A percentile compares a stretch with the other conserved stretches of the same genome.
Conservation (phyloP, 2,113 vertebrate species). For the Pelodiscus sinensis region DNA sequence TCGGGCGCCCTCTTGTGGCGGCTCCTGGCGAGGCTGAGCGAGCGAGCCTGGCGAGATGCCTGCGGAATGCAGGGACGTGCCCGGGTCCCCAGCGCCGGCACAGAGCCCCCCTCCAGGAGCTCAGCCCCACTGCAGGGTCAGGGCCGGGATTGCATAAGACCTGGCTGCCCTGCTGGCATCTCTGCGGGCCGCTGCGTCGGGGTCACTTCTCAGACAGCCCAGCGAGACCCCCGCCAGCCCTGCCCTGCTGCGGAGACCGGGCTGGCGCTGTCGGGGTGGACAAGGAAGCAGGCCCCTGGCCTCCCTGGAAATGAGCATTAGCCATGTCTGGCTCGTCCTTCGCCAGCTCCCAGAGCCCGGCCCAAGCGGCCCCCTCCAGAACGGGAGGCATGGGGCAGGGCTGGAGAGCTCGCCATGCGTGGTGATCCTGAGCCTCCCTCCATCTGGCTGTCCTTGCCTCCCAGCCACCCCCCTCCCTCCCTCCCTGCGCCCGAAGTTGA, state of each 20-base stretch:
- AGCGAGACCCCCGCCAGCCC: neutral
- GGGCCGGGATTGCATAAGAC: neutral
- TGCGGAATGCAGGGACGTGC: neutral
- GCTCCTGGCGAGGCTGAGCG: neutral
- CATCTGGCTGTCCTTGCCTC: neutral
- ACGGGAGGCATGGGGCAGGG: neutral
- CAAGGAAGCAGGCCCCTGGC: neutral
- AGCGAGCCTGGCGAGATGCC: neutral
- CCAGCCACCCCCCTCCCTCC: neutral
- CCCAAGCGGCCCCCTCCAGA: neutral
- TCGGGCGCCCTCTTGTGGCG: neutral
- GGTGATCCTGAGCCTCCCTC: neutral
- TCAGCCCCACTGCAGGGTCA: neutral
- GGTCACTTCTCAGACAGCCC: neutral
- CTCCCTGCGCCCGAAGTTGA: too few species aligned
- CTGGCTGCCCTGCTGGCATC: neutral
- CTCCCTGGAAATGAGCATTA: neutral
- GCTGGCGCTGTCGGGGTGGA: neutral
- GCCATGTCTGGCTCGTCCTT: neutral
- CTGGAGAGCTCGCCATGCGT: neutral
- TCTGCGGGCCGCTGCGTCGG: neutral
- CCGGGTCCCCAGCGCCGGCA: neutral
- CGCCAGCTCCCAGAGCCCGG: neutral
- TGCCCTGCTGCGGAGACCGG: neutral
- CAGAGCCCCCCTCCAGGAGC: neutral